A percentile compares a stretch with the other conserved stretches of the same genome.
phyloP scores from a whole-genome alignment of 92 coral and sea anemone species.

The Porites cylindrica region DNA sequence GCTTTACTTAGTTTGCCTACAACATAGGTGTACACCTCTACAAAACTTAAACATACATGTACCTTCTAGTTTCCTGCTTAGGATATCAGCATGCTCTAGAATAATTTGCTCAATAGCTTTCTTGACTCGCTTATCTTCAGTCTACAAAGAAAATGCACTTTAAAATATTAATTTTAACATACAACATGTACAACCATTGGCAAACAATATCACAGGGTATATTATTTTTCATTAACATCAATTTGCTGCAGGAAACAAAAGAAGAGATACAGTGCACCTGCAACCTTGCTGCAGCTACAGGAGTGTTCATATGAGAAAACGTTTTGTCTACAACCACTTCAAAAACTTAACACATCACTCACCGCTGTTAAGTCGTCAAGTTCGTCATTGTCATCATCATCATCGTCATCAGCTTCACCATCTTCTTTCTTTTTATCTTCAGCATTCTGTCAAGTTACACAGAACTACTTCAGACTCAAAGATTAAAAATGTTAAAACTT shows the following conservation, averaged over 20 bases:
- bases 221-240: no score
- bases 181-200: background rate
- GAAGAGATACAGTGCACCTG: no score
- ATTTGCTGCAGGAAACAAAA: no score
- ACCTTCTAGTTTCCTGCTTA: conserved; percentile 40
- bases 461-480: no score
- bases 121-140: conserved; percentile 29
- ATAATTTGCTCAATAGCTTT: conserved; percentile 46
- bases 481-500: background rate
- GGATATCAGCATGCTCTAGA: conserved; percentile 38
- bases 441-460: background rate
- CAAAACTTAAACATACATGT: background rate
- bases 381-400: conserved; percentile 84
- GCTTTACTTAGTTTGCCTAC: no score
- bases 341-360: conserved; percentile 9
- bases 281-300: no score
- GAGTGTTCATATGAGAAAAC: no score
- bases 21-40: no score
- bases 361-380: conserved; percentile 89
- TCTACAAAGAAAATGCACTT: conserved; percentile 1
- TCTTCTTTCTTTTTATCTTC: conserved; percentile 72
- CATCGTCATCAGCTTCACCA: conserved; percentile 84
- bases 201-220: no score
- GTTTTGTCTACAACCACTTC: no score
- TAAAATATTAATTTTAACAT: no score